Percentiles rank a stretch among this genome's conserved stretches.
phyloP scores from a whole-genome alignment of 2,888 invertebrate genomes.

The Parapristionchus giblindavisi region DNA sequence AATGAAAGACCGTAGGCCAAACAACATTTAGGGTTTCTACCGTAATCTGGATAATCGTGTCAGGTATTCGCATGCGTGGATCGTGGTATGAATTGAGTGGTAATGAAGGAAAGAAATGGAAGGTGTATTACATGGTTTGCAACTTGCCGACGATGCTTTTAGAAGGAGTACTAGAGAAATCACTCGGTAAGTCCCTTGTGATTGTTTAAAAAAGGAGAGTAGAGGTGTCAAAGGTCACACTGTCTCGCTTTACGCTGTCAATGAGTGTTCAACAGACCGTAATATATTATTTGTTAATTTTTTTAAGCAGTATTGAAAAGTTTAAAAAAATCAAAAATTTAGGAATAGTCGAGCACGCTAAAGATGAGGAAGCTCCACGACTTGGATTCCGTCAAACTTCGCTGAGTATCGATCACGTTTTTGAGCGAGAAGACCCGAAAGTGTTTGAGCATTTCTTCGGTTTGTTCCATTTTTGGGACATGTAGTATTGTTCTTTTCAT shows the following conservation, averaged over 20 bases:
- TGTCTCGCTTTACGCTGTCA: neutral
- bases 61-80: conserved; percentile 19
- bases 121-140: neutral
- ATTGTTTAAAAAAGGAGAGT: too few species aligned
- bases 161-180: too few species aligned
- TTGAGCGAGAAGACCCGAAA: neutral
- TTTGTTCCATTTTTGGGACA: neutral
- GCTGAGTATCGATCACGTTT: neutral
- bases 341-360: conserved; percentile 19
- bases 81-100: conserved; percentile 27
- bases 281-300: too few species aligned
- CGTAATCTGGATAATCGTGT: too few species aligned
- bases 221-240: too few species aligned
- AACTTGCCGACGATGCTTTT: neutral
- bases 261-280: too few species aligned
- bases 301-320: too few species aligned
- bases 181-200: too few species aligned
- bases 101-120: neutral
- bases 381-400: neutral
- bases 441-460: neutral
- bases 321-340: too few species aligned
- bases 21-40: too few species aligned
- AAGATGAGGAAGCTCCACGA: neutral
- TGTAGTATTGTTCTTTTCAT: neutral
- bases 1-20: conserved; percentile 6